Evolutionary conservation across 2,797 vertebrate species (phyloP), one percentile per base, ranked within the genome.

Genomic region (Periophthalmus magnuspinnatus): DNA sequence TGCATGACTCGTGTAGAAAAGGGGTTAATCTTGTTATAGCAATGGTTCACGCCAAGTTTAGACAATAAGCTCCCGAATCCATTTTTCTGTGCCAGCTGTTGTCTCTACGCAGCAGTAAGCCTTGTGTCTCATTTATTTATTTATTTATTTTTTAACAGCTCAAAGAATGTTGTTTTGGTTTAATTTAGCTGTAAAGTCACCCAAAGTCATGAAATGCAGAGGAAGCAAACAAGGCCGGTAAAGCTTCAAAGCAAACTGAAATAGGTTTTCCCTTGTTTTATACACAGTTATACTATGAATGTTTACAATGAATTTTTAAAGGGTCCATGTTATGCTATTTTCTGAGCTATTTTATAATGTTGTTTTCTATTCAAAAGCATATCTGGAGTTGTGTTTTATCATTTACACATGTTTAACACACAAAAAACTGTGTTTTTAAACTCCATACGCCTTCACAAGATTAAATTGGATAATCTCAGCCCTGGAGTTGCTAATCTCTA

Each of bases 21-120:
- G 84, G 78, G 81, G 84, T 89, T 89, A 89, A 92, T 92, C 88
- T 86, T 73, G 86, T 91, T 89, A 88, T 65, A 62, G 59, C 33
- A 24, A 50, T 69, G 79, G 81, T 81, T 79, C 72, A 82, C 79
- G 89, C 87, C 89, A 89, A 85, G 80, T 85, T 84, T 81, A 36
- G 64, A 85, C 87, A 90, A 90, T 86, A 65, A 82, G 71, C 81
- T 84, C 80, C 71, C 71, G 76, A 77, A 71, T 79, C 68, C 50
- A 56, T 78, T 79, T 65, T 74, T 62, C 71, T 69, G 64, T 81
- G 82, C 86, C 87, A 90, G 84, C 85, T 88, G 84, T 85, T 83
- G 84, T 87, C 79, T 80, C 69, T 69, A 64, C 62, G 65, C 78
- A 78, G 75, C 71, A 77, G 81, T 85, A 85, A 86, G 83, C 86